Conservation (phyloP, 1,140 invertebrate species). For the Nixonia krombeini region DNA sequence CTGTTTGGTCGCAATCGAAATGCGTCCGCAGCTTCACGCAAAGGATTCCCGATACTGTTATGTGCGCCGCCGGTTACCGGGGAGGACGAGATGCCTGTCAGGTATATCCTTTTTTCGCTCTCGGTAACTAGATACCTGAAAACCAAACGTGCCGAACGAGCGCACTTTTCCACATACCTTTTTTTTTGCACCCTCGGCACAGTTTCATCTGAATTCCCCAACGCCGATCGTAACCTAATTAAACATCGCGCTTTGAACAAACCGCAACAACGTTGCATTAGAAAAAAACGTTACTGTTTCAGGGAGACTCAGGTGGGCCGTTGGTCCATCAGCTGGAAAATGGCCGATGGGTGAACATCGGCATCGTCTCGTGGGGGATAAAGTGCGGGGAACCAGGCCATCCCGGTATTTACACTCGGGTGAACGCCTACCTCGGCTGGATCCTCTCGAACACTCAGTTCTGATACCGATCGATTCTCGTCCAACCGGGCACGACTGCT, state of each 20-base stretch:
- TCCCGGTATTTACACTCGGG: constrained; percentile 82
- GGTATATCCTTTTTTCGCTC: constrained; percentile 70
- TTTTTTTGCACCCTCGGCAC: too few relatives aligned
- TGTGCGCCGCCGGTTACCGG: constrained; percentile 81
- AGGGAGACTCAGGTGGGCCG: constrained; percentile 90
- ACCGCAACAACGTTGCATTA: too few relatives aligned
- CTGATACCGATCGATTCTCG: too few relatives aligned
- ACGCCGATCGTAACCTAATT: too few relatives aligned
- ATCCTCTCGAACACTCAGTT: constrained; percentile 78
- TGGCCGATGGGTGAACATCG: constrained; percentile 83
- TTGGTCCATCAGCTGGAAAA: constrained; percentile 79
- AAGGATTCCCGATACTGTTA: constrained; percentile 75
- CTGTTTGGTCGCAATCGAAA: constrained; percentile 82
- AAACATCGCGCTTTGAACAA: too few relatives aligned
- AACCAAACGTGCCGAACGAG: too few relatives aligned
- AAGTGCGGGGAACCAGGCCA: constrained; percentile 78
- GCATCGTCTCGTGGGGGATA: constrained; percentile 86
- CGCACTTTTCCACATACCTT: too few relatives aligned
- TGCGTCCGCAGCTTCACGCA: constrained; percentile 78
- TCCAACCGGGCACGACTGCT: too few relatives aligned
- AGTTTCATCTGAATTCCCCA: too few relatives aligned
- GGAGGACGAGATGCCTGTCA: constrained; percentile 86
- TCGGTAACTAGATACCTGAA: too few relatives aligned
- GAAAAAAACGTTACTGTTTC: constrained; percentile 5
- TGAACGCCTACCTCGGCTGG: constrained; percentile 81